Percentiles rank a stretch among this genome's conserved stretches.
These are phyloP conservation scores for Orthosia cruda DNA, from an alignment of 2,888 invertebrate species.

Conservation along the genomic window DNA sequence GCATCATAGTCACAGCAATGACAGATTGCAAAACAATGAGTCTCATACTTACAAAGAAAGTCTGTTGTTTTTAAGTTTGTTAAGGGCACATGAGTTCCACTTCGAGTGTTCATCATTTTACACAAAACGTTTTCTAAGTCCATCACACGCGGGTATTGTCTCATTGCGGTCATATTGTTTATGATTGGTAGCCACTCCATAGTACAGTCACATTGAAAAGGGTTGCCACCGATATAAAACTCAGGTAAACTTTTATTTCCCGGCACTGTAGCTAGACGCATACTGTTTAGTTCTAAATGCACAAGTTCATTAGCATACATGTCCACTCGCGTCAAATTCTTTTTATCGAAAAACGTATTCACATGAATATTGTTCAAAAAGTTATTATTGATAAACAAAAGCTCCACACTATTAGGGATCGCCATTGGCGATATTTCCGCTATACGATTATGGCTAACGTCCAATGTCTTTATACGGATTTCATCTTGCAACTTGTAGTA, in stretches of 20 bases:
- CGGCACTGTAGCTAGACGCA: conserved; percentile 95
- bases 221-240: conserved; percentile 98
- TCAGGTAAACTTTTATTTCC: conserved; percentile 95
- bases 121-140: conserved; percentile 97
- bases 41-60: conserved; percentile 98
- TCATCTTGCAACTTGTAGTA: conserved; percentile 97
- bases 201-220: conserved; percentile 98
- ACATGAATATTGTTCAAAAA: conserved; percentile 95
- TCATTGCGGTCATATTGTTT: conserved; percentile 96
- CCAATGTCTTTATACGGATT: conserved; percentile 96
- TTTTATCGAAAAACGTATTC: conserved; percentile 97
- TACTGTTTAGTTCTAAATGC: conserved; percentile 95
- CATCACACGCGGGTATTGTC: conserved; percentile 97
- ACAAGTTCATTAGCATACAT: conserved; percentile 97
- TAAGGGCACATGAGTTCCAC: conserved; percentile 95
- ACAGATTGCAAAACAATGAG: conserved; percentile 98
- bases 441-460: conserved; percentile 97
- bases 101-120: conserved; percentile 96
- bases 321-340: conserved; percentile 96
- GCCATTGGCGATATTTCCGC: conserved; percentile 96
- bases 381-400: conserved; percentile 97
- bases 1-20: conserved; percentile 99
- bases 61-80: conserved; percentile 95
- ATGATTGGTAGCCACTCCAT: conserved; percentile 99
- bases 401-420: conserved; percentile 97